Evolutionary conservation across 2,113 vertebrate species (phyloP).

Genomic region (Beaufortia kweichowensis): DNA sequence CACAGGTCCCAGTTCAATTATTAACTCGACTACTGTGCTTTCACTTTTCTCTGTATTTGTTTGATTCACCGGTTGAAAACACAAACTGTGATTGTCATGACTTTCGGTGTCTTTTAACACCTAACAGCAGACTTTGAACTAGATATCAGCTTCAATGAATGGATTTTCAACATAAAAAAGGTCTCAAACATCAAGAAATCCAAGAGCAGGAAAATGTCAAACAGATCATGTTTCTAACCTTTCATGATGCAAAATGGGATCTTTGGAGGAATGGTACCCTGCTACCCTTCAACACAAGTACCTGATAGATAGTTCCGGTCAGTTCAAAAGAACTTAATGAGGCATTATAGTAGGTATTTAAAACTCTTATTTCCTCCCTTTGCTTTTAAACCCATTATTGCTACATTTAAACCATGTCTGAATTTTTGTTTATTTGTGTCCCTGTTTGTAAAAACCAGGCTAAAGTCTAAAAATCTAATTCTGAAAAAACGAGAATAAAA

Average conservation of each 20-base stretch:
- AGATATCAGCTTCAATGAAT: neutral
- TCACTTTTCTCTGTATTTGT: neutral
- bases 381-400: too few relatives aligned
- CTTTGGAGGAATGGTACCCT: neutral
- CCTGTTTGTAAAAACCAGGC: too few relatives aligned
- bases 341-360: neutral
- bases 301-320: neutral
- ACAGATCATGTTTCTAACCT: conserved; percentile 11
- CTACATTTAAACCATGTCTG: too few relatives aligned
- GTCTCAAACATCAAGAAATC: neutral
- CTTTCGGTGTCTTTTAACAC: neutral
- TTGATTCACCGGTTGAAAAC: neutral
- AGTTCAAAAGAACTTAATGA: neutral
- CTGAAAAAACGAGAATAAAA: too few relatives aligned
- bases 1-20: neutral
- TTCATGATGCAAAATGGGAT: neutral
- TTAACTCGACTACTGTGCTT: neutral
- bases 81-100: neutral
- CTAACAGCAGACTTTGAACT: neutral
- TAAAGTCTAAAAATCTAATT: too few relatives aligned
- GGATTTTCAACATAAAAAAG: neutral
- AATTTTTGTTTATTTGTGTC: too few relatives aligned
- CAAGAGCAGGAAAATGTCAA: neutral
- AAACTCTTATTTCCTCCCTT: neutral
- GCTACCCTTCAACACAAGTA: neutral